Conservation (phyloP, 2,888 invertebrate genomes). For the Omphaloscelis lunosa region DNA sequence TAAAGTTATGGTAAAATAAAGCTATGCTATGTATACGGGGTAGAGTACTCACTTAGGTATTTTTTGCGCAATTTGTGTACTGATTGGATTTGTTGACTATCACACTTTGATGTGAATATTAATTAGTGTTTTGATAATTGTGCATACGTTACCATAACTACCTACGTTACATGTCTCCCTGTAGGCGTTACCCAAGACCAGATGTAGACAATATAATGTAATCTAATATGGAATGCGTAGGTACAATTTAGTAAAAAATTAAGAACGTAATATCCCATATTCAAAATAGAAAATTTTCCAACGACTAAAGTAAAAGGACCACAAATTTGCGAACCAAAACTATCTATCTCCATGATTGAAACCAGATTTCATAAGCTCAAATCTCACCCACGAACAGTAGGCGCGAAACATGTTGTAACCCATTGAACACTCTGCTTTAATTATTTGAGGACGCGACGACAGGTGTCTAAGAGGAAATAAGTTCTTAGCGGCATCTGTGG, state of each 20-base stretch:
- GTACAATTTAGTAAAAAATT: background rate
- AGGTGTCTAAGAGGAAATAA: conserved; percentile 68
- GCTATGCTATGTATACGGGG: conserved; percentile 2
- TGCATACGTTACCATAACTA: background rate
- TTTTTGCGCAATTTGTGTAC: background rate
- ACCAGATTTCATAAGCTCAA: conserved; percentile 12
- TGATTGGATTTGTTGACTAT: background rate
- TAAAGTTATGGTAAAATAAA: conserved; percentile 47
- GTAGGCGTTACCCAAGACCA: conserved; percentile 13
- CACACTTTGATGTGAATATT: conserved; percentile 18
- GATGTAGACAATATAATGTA: background rate
- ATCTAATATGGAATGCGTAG: background rate
- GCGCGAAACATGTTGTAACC: conserved; percentile 43
- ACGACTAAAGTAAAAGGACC: background rate
- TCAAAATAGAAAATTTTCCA: background rate
- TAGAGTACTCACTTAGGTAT: background rate
- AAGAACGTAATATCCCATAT: background rate
- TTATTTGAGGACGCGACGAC: conserved; percentile 49
- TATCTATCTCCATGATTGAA: background rate
- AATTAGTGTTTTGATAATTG: conserved; percentile 15
- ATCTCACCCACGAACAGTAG: conserved; percentile 25
- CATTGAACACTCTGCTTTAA: conserved; percentile 48
- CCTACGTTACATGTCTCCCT: background rate
- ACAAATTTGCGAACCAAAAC: background rate
- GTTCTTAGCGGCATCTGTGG: conserved; percentile 61